Conservation (phyloP, 1,140 invertebrate genomes). For the Paracyclopina nana region DNA sequence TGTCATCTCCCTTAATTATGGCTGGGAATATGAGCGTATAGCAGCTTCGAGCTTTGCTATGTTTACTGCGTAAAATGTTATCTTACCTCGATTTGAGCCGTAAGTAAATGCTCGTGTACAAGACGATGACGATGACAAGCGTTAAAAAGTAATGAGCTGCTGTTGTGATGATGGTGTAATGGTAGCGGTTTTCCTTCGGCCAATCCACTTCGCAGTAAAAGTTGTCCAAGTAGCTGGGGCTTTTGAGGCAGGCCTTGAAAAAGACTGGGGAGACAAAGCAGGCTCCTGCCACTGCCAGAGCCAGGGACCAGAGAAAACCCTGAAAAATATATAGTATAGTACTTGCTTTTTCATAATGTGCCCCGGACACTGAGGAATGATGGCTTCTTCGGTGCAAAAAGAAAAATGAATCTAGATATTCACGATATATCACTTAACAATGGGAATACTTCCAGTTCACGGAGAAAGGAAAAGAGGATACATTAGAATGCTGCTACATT, state of each 20-base stretch:
- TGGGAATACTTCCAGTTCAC: too few species aligned
- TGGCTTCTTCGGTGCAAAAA: too few species aligned
- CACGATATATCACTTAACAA: too few species aligned
- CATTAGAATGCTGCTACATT: too few species aligned
- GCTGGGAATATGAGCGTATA: too few species aligned
- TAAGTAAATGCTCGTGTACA: neutral
- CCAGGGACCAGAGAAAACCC: neutral
- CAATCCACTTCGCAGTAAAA: neutral
- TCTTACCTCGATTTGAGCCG: neutral
- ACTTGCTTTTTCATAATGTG: neutral
- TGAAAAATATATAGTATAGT: neutral
- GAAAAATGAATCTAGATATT: too few species aligned
- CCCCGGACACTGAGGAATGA: neutral
- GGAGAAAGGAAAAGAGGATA: too few species aligned
- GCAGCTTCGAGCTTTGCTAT: too few species aligned
- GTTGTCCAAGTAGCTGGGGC: neutral
- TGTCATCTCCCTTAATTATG: too few species aligned
- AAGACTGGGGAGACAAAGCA: constrained; percentile 2
- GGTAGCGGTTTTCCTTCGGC: neutral
- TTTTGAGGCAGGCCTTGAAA: neutral
- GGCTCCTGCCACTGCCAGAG: neutral
- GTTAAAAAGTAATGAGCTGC: neutral
- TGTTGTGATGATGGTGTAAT: neutral
- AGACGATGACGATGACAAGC: neutral
- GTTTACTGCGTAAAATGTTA: too few species aligned